Conservation (phyloP, 2,797 vertebrate species). For the Gadopsis bispinosus region DNA sequence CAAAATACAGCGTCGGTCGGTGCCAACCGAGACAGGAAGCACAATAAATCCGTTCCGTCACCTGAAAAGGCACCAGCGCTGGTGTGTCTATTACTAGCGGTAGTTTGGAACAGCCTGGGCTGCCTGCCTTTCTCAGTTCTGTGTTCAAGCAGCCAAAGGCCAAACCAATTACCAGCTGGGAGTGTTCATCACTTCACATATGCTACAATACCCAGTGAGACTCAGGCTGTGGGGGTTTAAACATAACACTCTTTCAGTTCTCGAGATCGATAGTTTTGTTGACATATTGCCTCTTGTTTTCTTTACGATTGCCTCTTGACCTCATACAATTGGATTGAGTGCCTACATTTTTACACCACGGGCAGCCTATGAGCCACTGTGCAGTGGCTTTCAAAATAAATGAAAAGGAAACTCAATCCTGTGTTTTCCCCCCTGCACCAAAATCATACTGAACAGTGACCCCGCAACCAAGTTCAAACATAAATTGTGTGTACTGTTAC, state of each 20-base stretch:
- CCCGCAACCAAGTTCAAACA: not conserved
- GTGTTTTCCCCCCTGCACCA: not conserved
- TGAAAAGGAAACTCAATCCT: slow-evolving; percentile 23
- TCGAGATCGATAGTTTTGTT: slow-evolving; percentile 4
- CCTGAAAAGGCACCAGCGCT: too few relatives aligned
- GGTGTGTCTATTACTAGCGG: not conserved
- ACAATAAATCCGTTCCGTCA: too few relatives aligned
- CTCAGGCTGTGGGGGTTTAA: not conserved
- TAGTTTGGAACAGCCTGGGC: not conserved
- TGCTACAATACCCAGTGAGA: slow-evolving; percentile 20
- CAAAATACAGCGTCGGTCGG: too few relatives aligned
- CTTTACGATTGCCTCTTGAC: slow-evolving; percentile 15
- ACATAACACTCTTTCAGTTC: slow-evolving; percentile 2
- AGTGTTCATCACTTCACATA: slow-evolving; percentile 13
- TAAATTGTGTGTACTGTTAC: not conserved
- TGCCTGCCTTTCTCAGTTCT: not conserved
- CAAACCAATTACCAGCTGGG: slow-evolving; percentile 2
- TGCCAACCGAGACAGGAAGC: too few relatives aligned
- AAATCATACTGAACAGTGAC: slow-evolving; percentile 13
- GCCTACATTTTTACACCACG: not conserved
- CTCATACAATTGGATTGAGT: not conserved
- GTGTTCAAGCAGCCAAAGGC: slow-evolving; percentile 12
- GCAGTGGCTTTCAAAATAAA: slow-evolving; percentile 9
- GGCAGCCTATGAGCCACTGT: not conserved
- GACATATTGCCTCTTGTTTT: slow-evolving; percentile 27